Evolutionary conservation across 1,140 invertebrate species (phyloP).

Genomic region (Drosophila watanabei): DNA sequence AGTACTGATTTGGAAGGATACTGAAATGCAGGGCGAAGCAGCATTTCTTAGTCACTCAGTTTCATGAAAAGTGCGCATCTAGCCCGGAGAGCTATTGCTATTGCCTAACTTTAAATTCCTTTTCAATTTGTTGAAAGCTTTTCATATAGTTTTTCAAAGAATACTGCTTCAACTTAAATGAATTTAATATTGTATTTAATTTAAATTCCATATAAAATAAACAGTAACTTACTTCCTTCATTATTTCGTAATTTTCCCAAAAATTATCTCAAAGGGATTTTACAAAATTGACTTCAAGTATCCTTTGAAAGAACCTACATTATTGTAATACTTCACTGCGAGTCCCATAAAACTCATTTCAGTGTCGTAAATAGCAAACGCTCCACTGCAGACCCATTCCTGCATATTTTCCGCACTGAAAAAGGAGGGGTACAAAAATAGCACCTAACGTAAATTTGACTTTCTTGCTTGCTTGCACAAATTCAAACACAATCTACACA

Average conservation of each 20-base stretch:
- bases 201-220: background rate
- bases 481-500: constrained; percentile 67
- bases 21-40: constrained; percentile 10
- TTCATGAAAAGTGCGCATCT: background rate
- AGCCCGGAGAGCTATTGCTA: too few relatives aligned
- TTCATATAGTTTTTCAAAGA: background rate
- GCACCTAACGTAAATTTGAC: constrained; percentile 69
- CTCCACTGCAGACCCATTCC: constrained; percentile 21
- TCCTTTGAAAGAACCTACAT: background rate
- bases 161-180: background rate
- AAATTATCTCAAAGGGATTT: background rate
- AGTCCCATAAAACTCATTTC: constrained; percentile 4
- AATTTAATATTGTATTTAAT: too few relatives aligned
- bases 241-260: background rate
- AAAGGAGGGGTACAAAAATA: constrained; percentile 13
- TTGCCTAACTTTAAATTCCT: too few relatives aligned
- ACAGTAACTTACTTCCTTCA: background rate
- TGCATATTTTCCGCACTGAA: background rate
- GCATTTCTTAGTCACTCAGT: background rate
- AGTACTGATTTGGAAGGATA: constrained; percentile 24
- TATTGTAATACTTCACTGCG: background rate
- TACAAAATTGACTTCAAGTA: constrained; percentile 1
- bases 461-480: constrained; percentile 77
- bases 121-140: background rate
- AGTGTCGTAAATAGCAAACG: constrained; percentile 21